Evolutionary conservation across 2,888 invertebrate species (phyloP).

Genomic region (Acanthoscelides obtectus): DNA sequence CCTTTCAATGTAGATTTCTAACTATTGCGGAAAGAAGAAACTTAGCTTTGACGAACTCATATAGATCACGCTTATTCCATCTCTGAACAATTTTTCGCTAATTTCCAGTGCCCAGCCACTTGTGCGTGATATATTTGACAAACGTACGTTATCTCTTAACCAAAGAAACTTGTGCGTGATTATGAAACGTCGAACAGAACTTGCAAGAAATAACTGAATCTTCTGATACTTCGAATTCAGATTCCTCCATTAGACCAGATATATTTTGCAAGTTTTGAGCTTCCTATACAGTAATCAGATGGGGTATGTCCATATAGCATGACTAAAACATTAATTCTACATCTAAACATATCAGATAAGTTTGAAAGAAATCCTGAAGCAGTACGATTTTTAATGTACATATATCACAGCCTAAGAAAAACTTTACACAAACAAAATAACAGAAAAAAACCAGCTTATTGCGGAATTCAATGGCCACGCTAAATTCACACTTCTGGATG

Average conservation of each 20-base stretch:
- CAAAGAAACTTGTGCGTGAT: neutral
- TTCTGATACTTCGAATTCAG: neutral
- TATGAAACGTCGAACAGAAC: neutral
- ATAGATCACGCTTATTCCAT: too few species aligned
- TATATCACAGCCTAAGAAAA: neutral
- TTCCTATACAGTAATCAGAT: neutral
- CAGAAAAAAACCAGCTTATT: too few species aligned
- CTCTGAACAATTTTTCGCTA: neutral
- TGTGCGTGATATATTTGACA: conserved; percentile 9
- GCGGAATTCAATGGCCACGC: too few species aligned
- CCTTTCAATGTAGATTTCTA: too few species aligned
- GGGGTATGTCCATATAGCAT: neutral
- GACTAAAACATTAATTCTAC: too few species aligned
- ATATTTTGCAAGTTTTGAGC: neutral
- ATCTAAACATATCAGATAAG: too few species aligned
- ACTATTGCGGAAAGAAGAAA: too few species aligned
- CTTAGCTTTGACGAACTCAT: too few species aligned
- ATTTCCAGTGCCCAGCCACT: neutral
- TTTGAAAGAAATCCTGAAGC: neutral
- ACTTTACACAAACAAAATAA: neutral
- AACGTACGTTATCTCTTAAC: conserved; percentile 4
- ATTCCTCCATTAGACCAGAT: neutral
- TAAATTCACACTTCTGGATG: too few species aligned
- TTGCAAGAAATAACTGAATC: neutral
- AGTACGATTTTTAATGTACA: neutral